phyloP scores from a whole-genome alignment of 2,113 vertebrate species.

The Chroicocephalus ridibundus region DNA sequence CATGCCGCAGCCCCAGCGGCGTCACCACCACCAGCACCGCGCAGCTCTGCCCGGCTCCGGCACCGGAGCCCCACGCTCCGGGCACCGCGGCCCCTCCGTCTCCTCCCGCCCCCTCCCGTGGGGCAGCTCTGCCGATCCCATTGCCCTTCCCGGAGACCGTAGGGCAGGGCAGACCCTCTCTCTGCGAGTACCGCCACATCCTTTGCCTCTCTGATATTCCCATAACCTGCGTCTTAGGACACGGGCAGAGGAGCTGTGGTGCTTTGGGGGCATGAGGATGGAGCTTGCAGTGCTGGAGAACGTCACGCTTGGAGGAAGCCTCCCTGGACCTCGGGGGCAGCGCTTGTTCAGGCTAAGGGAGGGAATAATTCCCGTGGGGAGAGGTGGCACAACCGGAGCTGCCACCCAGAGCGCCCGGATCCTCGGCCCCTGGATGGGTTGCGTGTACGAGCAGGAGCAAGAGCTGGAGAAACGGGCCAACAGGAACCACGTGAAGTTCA shows the following conservation, averaged over 20 bases:
- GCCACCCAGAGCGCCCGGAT: background rate
- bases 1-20: no score
- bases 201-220: background rate
- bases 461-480: background rate
- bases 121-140: background rate
- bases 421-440: background rate
- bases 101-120: background rate
- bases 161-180: background rate
- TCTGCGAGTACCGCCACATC: background rate
- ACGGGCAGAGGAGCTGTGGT: rapidly evolving
- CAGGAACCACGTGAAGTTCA: background rate
- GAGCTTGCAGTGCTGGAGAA: background rate
- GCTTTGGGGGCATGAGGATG: background rate
- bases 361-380: background rate
- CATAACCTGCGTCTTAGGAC: background rate
- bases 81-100: background rate
- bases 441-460: background rate
- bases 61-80: background rate
- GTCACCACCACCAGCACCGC: background rate
- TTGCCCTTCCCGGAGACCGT: rapidly evolving
- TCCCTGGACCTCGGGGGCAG: no score
- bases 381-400: background rate
- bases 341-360: background rate
- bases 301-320: background rate
- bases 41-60: rapidly evolving